Evolutionary conservation across 92 coral and sea anemone genomes (phyloP).

Genomic region (Porites evermanni): DNA sequence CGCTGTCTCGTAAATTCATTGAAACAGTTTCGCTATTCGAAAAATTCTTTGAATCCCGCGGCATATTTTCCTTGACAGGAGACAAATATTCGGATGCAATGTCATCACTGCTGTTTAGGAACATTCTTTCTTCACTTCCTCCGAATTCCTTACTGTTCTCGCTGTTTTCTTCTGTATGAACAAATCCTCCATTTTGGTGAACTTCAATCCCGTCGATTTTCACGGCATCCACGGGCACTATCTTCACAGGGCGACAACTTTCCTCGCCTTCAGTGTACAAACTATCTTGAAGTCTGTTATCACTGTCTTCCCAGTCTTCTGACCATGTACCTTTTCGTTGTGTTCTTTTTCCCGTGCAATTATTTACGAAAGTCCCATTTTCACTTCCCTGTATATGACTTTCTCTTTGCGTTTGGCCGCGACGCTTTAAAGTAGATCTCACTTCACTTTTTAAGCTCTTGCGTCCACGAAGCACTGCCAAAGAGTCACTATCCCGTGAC

Average conservation of each 20-base stretch:
- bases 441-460: slow-evolving; percentile 30
- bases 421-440: background rate
- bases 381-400: background rate
- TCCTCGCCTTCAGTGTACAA: background rate
- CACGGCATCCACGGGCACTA: background rate
- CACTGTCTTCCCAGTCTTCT: background rate
- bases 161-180: background rate
- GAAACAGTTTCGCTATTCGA: background rate
- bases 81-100: background rate
- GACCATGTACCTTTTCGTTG: background rate
- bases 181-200: background rate
- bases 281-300: background rate
- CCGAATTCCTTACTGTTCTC: background rate
- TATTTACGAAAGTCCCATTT: background rate
- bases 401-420: background rate
- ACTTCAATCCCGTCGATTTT: background rate
- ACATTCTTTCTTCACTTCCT: background rate
- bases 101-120: background rate
- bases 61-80: background rate
- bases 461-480: slow-evolving; percentile 37
- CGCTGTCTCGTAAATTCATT: background rate
- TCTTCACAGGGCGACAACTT: background rate
- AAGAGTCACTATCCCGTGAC: background rate
- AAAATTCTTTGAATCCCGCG: slow-evolving; percentile 15
- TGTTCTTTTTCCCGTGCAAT: background rate